Base-by-base conservation (phyloP, 2,888 invertebrate species). In the Epistrophe eligans region DNA sequence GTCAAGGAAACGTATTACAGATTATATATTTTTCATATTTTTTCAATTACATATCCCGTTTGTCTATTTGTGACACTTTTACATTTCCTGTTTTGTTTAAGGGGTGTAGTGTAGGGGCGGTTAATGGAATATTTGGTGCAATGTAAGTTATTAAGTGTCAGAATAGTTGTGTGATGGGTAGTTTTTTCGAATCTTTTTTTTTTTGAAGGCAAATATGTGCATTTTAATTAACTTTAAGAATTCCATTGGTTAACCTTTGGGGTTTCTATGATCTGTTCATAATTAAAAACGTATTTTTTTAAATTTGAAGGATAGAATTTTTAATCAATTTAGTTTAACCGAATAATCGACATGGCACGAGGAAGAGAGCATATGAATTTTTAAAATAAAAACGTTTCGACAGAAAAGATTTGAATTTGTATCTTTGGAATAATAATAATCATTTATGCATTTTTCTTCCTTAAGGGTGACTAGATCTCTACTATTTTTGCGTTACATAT, bases 1-100 rank as follows among this genome's bases (percentile, higher is more conserved):
- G 89, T 79, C 58, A 88, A 88, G 88, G 89, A 89, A 85, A 89
- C 84, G 88, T 90, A 82, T 77, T 79, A 64, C 13, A 64, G 70
- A 66, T 83, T 71, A 77, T 70, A 82, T 74, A 79, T 82, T 82
- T 82, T 79, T 87, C 83, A 79, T 83, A 83, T 83, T 87, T 87
- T 79, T 87, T 83, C 83, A 84, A 79, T 83, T 81, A 77, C 66
- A 88, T 57, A 72, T 82, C 77, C 84, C 82, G 82, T 82, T 88
- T 89, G 82, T 82, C 74, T 77, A 71, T 58, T 70, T 74, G 85
- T 85, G 85, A 85, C 85, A 85, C 57, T 82, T 81, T 82, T 71
- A 85, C 77, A 85, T 85, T 85, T 85, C 85, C 85, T 85, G 85
- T 62, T 73, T 50, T 45, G 17, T 45, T 74, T 43, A 38, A 73